Conservation (phyloP, 2,888 invertebrate species). For the Euzophera pinguis region DNA sequence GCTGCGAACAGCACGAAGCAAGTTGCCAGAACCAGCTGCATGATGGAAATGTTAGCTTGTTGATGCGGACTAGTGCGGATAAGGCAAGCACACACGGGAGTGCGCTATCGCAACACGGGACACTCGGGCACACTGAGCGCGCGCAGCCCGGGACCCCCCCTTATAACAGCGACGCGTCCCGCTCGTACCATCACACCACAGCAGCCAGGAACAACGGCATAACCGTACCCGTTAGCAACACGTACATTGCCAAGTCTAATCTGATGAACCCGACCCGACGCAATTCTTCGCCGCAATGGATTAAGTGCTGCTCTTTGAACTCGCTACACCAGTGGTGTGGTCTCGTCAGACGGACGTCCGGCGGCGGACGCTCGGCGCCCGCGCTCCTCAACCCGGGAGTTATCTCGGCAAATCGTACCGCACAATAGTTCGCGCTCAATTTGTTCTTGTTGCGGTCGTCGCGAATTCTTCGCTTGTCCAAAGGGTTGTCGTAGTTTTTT, state of each 20-base stretch:
- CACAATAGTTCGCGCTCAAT: slow-evolving; percentile 76
- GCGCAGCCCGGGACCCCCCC: slow-evolving; percentile 74
- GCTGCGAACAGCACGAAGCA: slow-evolving; percentile 76
- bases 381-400: slow-evolving; percentile 64
- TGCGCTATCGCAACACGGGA: slow-evolving; percentile 73
- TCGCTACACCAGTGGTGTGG: slow-evolving; percentile 25
- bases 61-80: slow-evolving; percentile 37
- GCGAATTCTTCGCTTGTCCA: slow-evolving; percentile 73
- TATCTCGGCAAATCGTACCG: slow-evolving; percentile 75
- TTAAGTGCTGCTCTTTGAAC: slow-evolving; percentile 18
- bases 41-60: slow-evolving; percentile 42
- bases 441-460: slow-evolving; percentile 76
- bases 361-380: slow-evolving; percentile 45
- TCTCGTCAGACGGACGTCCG: slow-evolving; percentile 48
- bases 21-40: slow-evolving; percentile 76
- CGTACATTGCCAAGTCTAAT: slow-evolving; percentile 45
- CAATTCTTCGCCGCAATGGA: slow-evolving; percentile 38
- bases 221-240: slow-evolving; percentile 31
- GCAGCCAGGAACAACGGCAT: slow-evolving; percentile 43
- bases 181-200: slow-evolving; percentile 50
- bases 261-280: slow-evolving; percentile 16
- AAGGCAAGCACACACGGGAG: slow-evolving; percentile 51
- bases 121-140: slow-evolving; percentile 76
- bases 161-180: slow-evolving; percentile 75
- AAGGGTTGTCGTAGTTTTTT: slow-evolving; percentile 69